Evolutionary conservation across 2,888 invertebrate genomes (phyloP).

Genomic region (Blastobasis adustella): DNA sequence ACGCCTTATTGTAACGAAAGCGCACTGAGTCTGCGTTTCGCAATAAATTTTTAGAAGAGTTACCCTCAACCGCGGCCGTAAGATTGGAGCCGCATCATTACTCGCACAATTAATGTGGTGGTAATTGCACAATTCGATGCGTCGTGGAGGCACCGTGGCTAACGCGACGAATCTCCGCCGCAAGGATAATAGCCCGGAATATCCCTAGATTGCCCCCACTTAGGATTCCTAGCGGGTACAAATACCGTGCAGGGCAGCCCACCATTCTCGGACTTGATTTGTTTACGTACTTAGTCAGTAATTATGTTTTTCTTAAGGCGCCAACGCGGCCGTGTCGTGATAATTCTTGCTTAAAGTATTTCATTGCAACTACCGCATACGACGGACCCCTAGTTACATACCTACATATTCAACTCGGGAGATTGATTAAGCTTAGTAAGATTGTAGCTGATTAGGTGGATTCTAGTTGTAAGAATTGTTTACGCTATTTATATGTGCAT

Average conservation of each 20-base stretch:
- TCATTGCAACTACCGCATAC: conserved; percentile 3
- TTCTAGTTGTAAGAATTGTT: no score
- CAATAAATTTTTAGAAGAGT: background rate
- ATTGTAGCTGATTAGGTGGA: no score
- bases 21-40: background rate
- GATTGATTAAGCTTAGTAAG: no score
- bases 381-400: no score
- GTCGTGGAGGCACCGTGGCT: conserved; percentile 21
- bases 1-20: no score
- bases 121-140: conserved; percentile 31
- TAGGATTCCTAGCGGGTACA: conserved; percentile 50
- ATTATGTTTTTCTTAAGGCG: conserved; percentile 46
- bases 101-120: conserved; percentile 18
- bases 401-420: no score
- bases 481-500: no score
- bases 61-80: background rate
- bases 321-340: conserved; percentile 18
- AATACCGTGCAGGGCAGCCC: conserved; percentile 26
- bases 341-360: conserved; percentile 5
- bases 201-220: conserved; percentile 48
- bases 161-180: conserved; percentile 29
- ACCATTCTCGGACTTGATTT: conserved; percentile 41
- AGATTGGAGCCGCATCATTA: conserved; percentile 12
- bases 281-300: conserved; percentile 44
- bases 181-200: conserved; percentile 21